These are phyloP conservation scores for Uloborus plumipes DNA, from an alignment of 2,888 invertebrate species.

Conservation along the genomic window DNA sequence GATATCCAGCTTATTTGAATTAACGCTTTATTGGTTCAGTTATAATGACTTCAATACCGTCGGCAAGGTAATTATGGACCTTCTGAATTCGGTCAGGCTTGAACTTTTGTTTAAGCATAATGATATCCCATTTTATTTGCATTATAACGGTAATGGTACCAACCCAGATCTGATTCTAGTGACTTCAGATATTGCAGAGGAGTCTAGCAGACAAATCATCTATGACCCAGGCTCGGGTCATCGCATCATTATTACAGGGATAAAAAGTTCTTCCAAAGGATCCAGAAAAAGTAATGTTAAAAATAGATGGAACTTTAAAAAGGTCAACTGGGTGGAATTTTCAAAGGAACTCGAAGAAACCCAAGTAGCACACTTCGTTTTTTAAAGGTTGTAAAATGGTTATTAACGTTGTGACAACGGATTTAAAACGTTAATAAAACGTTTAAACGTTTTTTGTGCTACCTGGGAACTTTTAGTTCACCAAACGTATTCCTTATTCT, in stretches of 20 bases:
- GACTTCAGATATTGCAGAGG: not conserved
- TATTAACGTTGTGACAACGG: too few species aligned
- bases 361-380: too few species aligned
- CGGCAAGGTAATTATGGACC: not conserved
- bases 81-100: not conserved
- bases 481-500: not conserved
- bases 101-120: not conserved
- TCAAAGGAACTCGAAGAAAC: not conserved
- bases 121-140: conserved; percentile 1
- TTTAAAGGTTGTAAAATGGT: too few species aligned
- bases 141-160: conserved; percentile 8
- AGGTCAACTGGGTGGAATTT: not conserved
- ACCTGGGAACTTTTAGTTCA: not conserved
- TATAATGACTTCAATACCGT: conserved; percentile 1
- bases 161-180: conserved; percentile 6
- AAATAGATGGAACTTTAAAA: conserved; percentile 7
- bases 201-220: not conserved
- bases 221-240: conserved; percentile 18
- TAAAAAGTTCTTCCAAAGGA: not conserved
- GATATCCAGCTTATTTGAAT: too few species aligned
- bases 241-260: not conserved
- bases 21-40: too few species aligned
- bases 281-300: not conserved
- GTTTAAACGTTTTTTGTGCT: too few species aligned
- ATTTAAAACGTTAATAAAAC: too few species aligned